Evolutionary conservation across 1,140 invertebrate genomes (phyloP), one percentile per base, ranked within the genome.

Genomic region (Lepidotrigona ventralis): DNA sequence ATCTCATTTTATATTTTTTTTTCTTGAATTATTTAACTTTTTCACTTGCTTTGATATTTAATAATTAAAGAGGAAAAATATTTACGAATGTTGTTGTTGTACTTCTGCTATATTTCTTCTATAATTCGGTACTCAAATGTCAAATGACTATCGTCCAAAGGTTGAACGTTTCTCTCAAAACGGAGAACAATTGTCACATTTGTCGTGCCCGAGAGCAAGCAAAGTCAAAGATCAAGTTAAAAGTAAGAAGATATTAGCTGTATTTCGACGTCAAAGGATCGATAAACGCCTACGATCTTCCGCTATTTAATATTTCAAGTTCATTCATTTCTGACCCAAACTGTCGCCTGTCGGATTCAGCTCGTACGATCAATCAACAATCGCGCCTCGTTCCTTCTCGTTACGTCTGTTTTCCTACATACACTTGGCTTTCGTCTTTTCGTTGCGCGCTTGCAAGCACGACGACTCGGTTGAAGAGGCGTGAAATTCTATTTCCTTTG

Each of bases 401-500:
- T 64, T 29, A 1, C 26, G 2, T 26, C 5, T 29, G 15, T 29
- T 29, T 0, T 23, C 3, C 5, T 4, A 39, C 29, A n/a, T n/a
- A n/a, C 5, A n/a, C 23, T 60, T 46, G 39, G 6, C 39, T 8
- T 26, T 53, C n/a, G 23, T 11, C n/a, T 53, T 19, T 6, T 33
- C 21, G 72, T 51, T 12, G 63, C 26, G 17, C 29, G 23, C 21
- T 23, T 3, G 15, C 5, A 64, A 29, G 4, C 51, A 14, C 71
- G 12, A 26, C n/a, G 26, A 53, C 17, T 54, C n/a, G 39, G 51
- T 54, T 29, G 51, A 21, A 51, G 46, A 54, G 26, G 46, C 71
- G 51, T 72, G 39, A 53, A 72, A 72, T 72, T 53, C 64, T 26
- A 23, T n/a, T 33, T 70, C 8, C 69, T 72, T 39, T 72, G 15